These are phyloP conservation scores for Cataglyphis cursor DNA, from an alignment of 2,888 invertebrate genomes.

Conservation along the genomic window DNA sequence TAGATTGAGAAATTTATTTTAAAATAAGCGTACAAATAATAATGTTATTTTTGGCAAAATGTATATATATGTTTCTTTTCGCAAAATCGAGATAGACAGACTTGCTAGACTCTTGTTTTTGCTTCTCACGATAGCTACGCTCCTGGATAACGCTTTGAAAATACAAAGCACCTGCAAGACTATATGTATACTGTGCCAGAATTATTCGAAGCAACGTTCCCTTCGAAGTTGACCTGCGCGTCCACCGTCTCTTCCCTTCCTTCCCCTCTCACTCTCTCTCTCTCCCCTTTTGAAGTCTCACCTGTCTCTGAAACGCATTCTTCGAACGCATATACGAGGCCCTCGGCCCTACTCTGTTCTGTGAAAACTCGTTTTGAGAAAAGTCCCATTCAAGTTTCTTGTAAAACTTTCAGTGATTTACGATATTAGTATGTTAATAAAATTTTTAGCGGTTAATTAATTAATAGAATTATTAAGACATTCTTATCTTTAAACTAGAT, in stretches of 20 bases:
- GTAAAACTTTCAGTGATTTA: neutral
- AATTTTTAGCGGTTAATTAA: neutral
- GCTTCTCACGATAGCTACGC: neutral
- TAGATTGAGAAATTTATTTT: neutral
- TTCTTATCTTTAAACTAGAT: neutral
- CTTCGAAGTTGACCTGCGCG: slow-evolving; percentile 38
- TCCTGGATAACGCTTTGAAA: slow-evolving; percentile 40
- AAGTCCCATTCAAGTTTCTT: neutral
- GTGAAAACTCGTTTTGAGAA: slow-evolving; percentile 2
- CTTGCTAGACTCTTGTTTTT: neutral
- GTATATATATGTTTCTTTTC: neutral
- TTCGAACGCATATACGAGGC: slow-evolving; percentile 12
- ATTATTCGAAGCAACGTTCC: slow-evolving; percentile 50
- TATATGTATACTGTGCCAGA: slow-evolving; percentile 36
- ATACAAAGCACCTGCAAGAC: slow-evolving; percentile 46
- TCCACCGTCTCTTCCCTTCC: neutral
- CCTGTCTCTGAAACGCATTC: slow-evolving; percentile 44
- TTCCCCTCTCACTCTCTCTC: neutral
- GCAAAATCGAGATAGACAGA: neutral
- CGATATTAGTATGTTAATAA: neutral
- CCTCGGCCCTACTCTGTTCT: neutral
- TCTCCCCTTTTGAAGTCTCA: slow-evolving; percentile 29
- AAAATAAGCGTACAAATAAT: neutral
- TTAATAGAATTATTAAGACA: neutral
- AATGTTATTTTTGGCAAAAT: neutral